A percentile compares a stretch with the other conserved stretches of the same genome.
Evolutionary conservation across 2,113 vertebrate species (phyloP).

Genomic region (Octodon degus): DNA sequence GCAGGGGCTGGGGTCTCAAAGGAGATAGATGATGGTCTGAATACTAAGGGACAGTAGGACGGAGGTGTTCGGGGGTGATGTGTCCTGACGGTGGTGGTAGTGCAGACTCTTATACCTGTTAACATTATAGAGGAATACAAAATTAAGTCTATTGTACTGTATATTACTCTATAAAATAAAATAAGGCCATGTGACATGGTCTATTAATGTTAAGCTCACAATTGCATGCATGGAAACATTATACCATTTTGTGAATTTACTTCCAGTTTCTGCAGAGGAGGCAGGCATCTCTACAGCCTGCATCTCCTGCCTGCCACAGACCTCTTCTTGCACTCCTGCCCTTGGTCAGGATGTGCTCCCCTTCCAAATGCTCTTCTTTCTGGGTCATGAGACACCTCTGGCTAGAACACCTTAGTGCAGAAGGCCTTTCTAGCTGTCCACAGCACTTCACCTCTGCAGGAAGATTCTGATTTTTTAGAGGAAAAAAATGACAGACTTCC

Average conservation of each 20-base stretch:
- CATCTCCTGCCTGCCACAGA: accelerated
- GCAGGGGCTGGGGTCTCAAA: accelerated
- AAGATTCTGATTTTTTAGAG: not conserved
- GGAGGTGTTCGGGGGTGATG: not conserved
- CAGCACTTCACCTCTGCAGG: not conserved
- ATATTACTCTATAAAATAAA: not conserved
- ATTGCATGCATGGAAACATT: accelerated
- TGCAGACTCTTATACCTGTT: not conserved
- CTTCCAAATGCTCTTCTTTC: accelerated
- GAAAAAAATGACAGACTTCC: too few species aligned
- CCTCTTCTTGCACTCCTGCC: accelerated
- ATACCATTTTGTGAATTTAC: accelerated
- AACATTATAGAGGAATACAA: too few species aligned
- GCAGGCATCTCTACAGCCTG: accelerated
- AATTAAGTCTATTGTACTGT: not conserved
- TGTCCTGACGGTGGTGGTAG: accelerated
- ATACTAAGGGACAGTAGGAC: accelerated
- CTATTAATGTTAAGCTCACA: accelerated
- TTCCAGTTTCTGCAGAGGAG: not conserved
- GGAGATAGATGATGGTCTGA: not conserved
- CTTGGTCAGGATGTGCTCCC: not conserved
- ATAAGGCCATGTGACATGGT: accelerated
- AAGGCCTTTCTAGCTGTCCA: not conserved
- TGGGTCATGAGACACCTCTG: accelerated
- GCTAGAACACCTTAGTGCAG: accelerated